Conservation (phyloP, 2,888 invertebrate species). For the Leptothorax acervorum region DNA sequence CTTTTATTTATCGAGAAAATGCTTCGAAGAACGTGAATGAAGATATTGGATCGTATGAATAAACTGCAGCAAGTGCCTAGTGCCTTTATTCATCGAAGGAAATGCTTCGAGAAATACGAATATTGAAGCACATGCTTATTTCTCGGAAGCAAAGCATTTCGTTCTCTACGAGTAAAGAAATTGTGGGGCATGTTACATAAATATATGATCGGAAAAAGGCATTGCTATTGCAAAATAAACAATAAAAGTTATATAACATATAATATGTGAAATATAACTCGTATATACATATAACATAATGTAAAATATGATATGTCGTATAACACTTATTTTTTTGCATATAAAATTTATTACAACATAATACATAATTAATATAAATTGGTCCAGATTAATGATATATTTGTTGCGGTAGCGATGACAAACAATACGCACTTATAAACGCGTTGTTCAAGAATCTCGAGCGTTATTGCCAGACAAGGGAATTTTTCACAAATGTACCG, state of each 20-base stretch:
- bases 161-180: neutral
- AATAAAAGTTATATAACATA: neutral
- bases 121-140: constrained; percentile 43
- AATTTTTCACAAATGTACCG: neutral
- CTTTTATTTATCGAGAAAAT: constrained; percentile 23
- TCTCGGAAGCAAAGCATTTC: constrained; percentile 20
- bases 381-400: neutral
- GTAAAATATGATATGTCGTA: neutral
- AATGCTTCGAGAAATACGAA: constrained; percentile 43
- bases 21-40: constrained; percentile 16
- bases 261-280: neutral
- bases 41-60: constrained; percentile 37
- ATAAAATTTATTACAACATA: neutral
- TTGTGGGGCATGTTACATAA: neutral
- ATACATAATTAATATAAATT: constrained; percentile 9
- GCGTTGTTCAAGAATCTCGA: neutral
- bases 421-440: neutral
- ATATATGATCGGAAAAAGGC: neutral
- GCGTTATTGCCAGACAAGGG: neutral
- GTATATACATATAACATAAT: neutral
- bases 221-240: neutral
- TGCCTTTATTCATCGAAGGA: constrained; percentile 36
- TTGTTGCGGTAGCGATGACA: neutral
- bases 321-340: neutral
- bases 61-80: constrained; percentile 43